Evolutionary conservation across 2,888 invertebrate genomes (phyloP).

Genomic region (Macrosiphum euphorbiae): DNA sequence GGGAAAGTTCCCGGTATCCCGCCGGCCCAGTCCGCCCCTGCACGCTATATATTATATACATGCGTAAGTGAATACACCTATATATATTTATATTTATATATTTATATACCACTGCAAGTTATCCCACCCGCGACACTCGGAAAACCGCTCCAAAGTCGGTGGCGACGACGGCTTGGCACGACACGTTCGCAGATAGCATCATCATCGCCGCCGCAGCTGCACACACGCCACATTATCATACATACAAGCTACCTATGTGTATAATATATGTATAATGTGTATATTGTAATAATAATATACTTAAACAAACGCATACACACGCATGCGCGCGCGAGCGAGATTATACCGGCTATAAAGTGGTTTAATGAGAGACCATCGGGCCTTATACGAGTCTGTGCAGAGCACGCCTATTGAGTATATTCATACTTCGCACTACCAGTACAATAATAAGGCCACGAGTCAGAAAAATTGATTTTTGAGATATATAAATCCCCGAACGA

Average conservation of each 20-base stretch:
- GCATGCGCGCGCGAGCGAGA: neutral
- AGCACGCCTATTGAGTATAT: neutral
- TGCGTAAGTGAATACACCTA: neutral
- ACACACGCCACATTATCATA: slow-evolving; percentile 13
- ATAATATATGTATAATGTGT: neutral
- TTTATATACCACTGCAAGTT: neutral
- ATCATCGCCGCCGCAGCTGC: neutral
- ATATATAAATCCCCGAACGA: too few relatives aligned
- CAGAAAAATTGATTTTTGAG: too few relatives aligned
- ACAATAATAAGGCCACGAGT: too few relatives aligned
- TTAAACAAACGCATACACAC: neutral
- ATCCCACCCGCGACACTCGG: slow-evolving; percentile 9
- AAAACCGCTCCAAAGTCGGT: slow-evolving; percentile 5
- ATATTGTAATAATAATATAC: neutral
- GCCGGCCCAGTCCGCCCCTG: too few relatives aligned
- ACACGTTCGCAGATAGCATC: slow-evolving; percentile 59
- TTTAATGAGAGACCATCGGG: slow-evolving; percentile 39
- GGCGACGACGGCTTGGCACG: slow-evolving; percentile 49
- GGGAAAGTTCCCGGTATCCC: too few relatives aligned
- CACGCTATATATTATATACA: neutral
- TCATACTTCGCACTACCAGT: too few relatives aligned
- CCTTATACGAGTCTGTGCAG: neutral
- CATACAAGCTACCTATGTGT: neutral
- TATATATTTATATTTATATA: too few relatives aligned
- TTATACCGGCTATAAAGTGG: neutral